These are phyloP conservation scores for Trigoniulus corallinus DNA, from an alignment of 1,140 invertebrate genomes.

Conservation along the genomic window DNA sequence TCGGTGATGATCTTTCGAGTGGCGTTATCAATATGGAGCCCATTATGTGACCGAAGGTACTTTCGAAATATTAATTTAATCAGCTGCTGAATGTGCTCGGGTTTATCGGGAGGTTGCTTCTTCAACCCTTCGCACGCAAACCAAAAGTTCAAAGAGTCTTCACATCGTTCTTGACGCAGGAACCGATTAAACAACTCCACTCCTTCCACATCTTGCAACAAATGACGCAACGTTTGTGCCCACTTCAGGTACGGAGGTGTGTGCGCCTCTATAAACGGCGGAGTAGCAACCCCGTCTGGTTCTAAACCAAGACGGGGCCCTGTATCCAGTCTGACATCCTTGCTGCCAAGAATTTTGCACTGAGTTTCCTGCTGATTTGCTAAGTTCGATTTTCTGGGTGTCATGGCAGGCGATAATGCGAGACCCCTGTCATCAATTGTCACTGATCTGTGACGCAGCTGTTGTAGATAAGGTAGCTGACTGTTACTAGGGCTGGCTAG, in stretches of 20 bases:
- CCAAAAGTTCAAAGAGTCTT: slow-evolving; percentile 59
- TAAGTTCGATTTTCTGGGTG: too few species aligned
- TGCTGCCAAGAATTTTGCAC: too few species aligned
- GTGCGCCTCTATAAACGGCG: neutral
- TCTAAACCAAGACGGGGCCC: neutral
- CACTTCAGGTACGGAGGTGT: slow-evolving; percentile 56
- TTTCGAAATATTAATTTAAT: slow-evolving; percentile 67
- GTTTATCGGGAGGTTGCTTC: slow-evolving; percentile 41
- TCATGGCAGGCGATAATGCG: too few species aligned
- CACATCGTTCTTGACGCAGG: slow-evolving; percentile 56
- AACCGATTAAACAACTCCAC: slow-evolving; percentile 67
- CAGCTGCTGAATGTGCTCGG: slow-evolving; percentile 41
- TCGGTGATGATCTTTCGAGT: slow-evolving; percentile 64
- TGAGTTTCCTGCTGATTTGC: too few species aligned
- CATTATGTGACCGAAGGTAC: slow-evolving; percentile 43
- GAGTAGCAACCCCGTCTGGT: neutral
- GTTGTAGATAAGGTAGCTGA: too few species aligned
- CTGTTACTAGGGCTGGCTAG: too few species aligned
- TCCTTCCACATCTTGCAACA: slow-evolving; percentile 70
- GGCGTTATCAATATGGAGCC: slow-evolving; percentile 29
- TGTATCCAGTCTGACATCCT: neutral
- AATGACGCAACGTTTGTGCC: slow-evolving; percentile 59
- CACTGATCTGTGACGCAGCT: too few species aligned
- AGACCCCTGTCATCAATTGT: too few species aligned
- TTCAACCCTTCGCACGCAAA: slow-evolving; percentile 81